Percentiles rank a stretch among this genome's conserved stretches.
phyloP scores from a whole-genome alignment of 92 coral and sea anemone genomes.

The Parazoanthus atlanticus region DNA sequence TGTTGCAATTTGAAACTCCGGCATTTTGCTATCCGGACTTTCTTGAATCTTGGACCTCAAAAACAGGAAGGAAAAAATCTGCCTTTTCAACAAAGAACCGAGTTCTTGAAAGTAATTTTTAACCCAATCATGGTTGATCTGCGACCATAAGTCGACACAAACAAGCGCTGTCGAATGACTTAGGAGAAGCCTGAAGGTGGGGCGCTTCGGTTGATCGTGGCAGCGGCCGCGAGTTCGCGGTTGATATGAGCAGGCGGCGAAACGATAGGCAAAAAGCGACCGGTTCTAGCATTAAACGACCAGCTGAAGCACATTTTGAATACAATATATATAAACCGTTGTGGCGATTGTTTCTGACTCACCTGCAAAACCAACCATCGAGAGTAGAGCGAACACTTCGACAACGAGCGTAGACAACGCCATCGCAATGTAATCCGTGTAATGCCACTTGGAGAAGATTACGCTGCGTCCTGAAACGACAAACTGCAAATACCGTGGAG shows the following conservation, averaged over 20 bases:
- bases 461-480: background rate
- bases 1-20: conserved; percentile 17
- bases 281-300: background rate
- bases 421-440: background rate
- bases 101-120: background rate
- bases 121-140: background rate
- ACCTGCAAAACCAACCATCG: conserved; percentile 42
- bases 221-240: background rate
- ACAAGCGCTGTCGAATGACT: conserved; percentile 4
- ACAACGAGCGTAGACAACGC: conserved; percentile 11
- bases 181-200: conserved; percentile 26
- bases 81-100: background rate
- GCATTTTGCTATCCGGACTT: background rate
- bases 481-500: background rate
- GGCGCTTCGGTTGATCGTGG: background rate
- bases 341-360: conserved; percentile 12
- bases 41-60: background rate
- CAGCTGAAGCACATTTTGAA: background rate
- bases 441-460: conserved; percentile 4
- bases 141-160: background rate
- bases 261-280: background rate
- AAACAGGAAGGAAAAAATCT: conserved; percentile 8
- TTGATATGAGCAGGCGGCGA: conserved; percentile 5
- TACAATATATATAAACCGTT: background rate
- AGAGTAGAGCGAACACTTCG: background rate